Conservation (phyloP, 2,888 invertebrate genomes). For the Microchrysa polita region DNA sequence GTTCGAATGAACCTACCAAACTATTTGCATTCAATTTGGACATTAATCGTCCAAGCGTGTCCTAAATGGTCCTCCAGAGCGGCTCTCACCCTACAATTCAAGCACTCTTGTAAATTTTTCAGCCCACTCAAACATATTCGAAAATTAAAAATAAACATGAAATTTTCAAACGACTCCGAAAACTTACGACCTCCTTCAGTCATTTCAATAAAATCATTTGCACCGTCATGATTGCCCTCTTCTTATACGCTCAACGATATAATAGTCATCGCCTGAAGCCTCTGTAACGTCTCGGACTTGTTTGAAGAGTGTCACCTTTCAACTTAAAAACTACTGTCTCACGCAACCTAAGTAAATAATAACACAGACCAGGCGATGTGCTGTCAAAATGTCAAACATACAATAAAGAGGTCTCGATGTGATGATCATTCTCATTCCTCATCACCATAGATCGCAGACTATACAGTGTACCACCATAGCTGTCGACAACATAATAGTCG, state of each 20-base stretch:
- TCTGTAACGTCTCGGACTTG: background rate
- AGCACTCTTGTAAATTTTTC: background rate
- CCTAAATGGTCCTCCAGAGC: too few species aligned
- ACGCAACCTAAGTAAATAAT: conserved; percentile 42
- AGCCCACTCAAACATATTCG: background rate
- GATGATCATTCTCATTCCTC: too few species aligned
- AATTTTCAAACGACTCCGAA: background rate
- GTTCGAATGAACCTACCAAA: too few species aligned
- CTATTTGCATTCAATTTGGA: too few species aligned
- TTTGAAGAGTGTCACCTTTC: conserved; percentile 45
- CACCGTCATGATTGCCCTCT: background rate
- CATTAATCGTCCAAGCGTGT: too few species aligned
- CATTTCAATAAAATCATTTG: background rate
- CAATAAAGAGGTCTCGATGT: background rate
- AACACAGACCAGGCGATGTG: background rate
- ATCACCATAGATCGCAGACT: too few species aligned
- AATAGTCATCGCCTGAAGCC: background rate
- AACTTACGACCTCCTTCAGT: background rate
- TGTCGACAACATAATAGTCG: too few species aligned
- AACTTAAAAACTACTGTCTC: conserved; percentile 43
- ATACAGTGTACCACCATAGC: too few species aligned
- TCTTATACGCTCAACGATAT: background rate
- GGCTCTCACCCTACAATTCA: background rate
- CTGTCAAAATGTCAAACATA: conserved; percentile 25
- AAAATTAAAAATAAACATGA: conserved; percentile 34